Evolutionary conservation across 2,888 invertebrate genomes (phyloP), one percentile per base, ranked within the genome.

Genomic region (Drosophila gaucha): DNA sequence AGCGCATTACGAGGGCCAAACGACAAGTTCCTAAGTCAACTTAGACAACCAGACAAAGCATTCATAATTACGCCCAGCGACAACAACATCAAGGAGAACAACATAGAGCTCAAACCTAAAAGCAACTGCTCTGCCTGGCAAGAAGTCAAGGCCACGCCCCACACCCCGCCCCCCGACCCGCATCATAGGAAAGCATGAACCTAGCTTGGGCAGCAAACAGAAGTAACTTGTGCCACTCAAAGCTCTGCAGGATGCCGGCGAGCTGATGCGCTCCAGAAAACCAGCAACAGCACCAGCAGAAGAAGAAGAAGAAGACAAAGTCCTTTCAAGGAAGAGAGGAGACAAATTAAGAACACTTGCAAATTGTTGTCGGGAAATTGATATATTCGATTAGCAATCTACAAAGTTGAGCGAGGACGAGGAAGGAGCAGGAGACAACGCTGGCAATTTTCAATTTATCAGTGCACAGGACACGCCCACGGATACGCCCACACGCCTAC

Each of bases 341-440:
- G 66, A 64, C 58, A 80, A 76, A 84, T 86, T 83, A 60, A 70
- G 59, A 66, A 74, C 60, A 74, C 65, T 74, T 68, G 60, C 44
- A 67, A 87, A 78, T 75, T 82, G 76, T 63, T 65, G 69, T 41
- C 65, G 38, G 63, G 56, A 83, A 87, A 87, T 86, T 83, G 68
- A 85, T 87, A 80, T 85, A 82, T 85, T 82, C 80, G 85, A 82
- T 82, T 86, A 82, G 87, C 72, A 58, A 77, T 70, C 71, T 47
- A 47, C 43, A 60, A 66, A 64, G 62, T 57, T 36, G 24, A 38
- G 35, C 44, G 39, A 35, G 36, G 12, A 30, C 31, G 14, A 28
- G 38, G 30, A 20, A 28, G 44, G 16, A 28, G 18, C 26, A 12
- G 28, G 43, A 44, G 28, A 46, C 44, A 55, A 28, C 62, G 57